A percentile compares a stretch with the other conserved stretches of the same genome.
Evolutionary conservation across 1,140 invertebrate species (phyloP).

Genomic region (Aphis craccivora): DNA sequence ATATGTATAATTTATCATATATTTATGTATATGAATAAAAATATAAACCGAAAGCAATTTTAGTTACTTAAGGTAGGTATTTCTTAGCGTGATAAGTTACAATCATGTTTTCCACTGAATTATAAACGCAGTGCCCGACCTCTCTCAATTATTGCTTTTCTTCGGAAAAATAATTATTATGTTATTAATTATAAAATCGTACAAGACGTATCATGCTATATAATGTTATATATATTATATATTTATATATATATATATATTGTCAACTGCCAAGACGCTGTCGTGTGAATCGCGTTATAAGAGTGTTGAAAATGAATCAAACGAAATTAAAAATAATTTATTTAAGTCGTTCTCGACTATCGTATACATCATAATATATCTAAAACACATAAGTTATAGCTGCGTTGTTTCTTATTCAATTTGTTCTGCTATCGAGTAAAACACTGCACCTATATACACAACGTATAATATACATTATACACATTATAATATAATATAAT

Average conservation of each 20-base stretch:
- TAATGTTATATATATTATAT: too few relatives aligned
- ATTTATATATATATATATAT: background rate
- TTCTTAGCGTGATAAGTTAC: conserved; percentile 24
- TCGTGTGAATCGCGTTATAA: background rate
- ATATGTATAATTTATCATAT: too few relatives aligned
- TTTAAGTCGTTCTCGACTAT: background rate
- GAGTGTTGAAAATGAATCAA: background rate
- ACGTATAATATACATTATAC: too few relatives aligned
- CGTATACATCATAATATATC: background rate
- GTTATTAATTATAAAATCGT: background rate
- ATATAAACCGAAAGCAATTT: background rate
- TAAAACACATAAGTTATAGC: background rate
- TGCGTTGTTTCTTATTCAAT: background rate
- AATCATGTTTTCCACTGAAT: background rate
- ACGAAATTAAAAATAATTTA: conserved; percentile 26
- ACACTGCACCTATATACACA: background rate
- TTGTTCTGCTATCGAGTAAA: conserved; percentile 6
- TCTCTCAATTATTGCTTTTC: background rate
- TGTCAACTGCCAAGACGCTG: background rate
- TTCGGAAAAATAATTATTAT: background rate
- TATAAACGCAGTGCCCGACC: background rate
- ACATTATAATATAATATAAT: background rate
- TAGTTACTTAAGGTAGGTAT: conserved; percentile 26
- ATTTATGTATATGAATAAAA: background rate
- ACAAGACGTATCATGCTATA: background rate